Evolutionary conservation across 1,140 invertebrate species (phyloP), one percentile per base, ranked within the genome.

Genomic region (Microplitis demolitor): DNA sequence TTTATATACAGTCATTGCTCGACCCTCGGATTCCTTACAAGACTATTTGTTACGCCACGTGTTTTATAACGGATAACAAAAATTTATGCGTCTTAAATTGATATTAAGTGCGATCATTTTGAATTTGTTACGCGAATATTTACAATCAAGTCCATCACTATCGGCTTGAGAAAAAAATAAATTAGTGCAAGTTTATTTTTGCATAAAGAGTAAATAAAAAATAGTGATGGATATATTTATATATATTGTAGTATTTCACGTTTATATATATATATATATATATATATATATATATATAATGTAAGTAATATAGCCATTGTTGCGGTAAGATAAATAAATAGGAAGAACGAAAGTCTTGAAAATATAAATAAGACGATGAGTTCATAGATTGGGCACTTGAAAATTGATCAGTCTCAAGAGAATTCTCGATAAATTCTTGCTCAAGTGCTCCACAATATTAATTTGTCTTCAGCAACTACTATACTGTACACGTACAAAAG

Each of bases 1-100:
- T 66, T 53, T 14, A 14, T 64, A 50, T 50, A 64, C 35, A 51
- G 9, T 16, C 63, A 31, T 66, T 16, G 4, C 2, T 51, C 39
- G 63, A 51, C 63, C 63, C 63, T 66, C 63, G 16, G 37, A 66
- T 66, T 66, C 63, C 63, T 51, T 39, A 13, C 16, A 39, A 66
- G 63, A 39, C 39, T 35, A 66, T 66, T 66, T 64, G 62, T 64
- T 64, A 64, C 62, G 62, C 62, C 62, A 64, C 62, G 62, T 37
- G 62, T 31, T 64, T 39, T 39, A 64, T 64, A 64, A 66, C 63
- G 39, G 63, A 66, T 51, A 66, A 66, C 45, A 9, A 53, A 14
- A 66, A 66, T 66, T 66, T 66, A 66, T 66, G 50, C 45, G n/a
- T 66, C 45, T 51, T 11, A 35, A 66, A 66, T 66, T 31, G 8